A percentile compares a stretch with the other conserved stretches of the same genome.
Conservation (phyloP, 2,113 vertebrate genomes). For the Toxostoma redivivum region DNA sequence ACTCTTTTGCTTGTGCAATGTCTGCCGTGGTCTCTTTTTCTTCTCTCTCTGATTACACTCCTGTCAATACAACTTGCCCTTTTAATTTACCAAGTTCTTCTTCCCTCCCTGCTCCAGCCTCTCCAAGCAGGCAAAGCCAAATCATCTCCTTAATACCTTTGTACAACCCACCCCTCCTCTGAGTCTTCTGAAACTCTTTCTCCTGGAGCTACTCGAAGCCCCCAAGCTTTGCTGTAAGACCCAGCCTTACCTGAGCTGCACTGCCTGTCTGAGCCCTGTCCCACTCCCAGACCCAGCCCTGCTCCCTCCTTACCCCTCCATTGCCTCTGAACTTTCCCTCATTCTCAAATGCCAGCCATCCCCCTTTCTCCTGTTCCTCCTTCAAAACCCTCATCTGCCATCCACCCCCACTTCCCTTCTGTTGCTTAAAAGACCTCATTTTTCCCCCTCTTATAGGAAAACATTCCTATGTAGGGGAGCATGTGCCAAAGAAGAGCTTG, state of each 20-base stretch:
- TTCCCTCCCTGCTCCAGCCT: not conserved
- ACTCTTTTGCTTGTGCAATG: not conserved
- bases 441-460: not conserved
- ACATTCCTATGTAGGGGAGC: not conserved
- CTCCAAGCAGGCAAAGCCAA: not conserved
- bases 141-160: not conserved
- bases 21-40: not conserved
- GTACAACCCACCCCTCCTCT: not conserved
- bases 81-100: not conserved
- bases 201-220: not conserved
- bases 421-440: slow-evolving; percentile 3
- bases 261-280: not conserved
- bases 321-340: not conserved
- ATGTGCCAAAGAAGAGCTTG: not conserved
- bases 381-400: slow-evolving; percentile 19
- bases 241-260: not conserved
- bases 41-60: not conserved
- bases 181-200: not conserved
- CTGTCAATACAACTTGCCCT: not conserved
- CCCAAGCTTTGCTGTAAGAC: not conserved
- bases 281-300: not conserved
- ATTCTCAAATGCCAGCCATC: not conserved
- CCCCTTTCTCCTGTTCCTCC: not conserved
- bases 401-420: slow-evolving; percentile 38
- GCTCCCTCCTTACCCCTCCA: not conserved